These are phyloP conservation scores for Actinia tenebrosa DNA, from an alignment of 64 coral and sea anemone species.

Conservation along the genomic window DNA sequence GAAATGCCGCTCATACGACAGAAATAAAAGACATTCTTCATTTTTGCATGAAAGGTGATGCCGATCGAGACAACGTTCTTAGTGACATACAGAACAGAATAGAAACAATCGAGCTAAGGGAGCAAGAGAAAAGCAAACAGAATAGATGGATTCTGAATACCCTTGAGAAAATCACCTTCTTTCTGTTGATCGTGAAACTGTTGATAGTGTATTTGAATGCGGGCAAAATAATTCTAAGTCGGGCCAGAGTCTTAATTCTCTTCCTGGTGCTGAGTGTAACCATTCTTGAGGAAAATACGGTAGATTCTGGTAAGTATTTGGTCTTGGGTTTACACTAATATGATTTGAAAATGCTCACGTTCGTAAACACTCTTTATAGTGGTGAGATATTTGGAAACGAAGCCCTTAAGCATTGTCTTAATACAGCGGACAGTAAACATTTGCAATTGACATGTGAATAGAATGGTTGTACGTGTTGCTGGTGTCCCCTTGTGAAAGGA, in stretches of 20 bases:
- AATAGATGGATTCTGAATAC: background rate
- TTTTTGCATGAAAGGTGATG: background rate
- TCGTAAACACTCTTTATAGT: too few species aligned
- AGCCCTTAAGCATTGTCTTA: too few species aligned
- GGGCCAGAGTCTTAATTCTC: background rate
- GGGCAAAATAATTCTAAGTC: background rate
- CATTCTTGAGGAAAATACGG: background rate
- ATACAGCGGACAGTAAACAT: too few species aligned
- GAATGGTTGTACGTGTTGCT: too few species aligned
- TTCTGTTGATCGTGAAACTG: background rate
- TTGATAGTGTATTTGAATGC: background rate
- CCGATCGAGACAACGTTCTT: constrained; percentile 1
- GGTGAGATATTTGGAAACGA: too few species aligned
- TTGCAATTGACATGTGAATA: too few species aligned
- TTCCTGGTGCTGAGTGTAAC: background rate
- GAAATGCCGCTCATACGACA: background rate
- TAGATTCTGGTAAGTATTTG: constrained; percentile 11
- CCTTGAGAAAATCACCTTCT: background rate
- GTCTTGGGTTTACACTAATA: too few species aligned
- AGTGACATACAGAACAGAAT: background rate
- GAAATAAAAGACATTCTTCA: background rate
- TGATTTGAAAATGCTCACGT: too few species aligned
- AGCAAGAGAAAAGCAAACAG: background rate
- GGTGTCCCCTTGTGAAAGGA: too few species aligned
- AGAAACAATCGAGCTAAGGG: background rate